These are phyloP conservation scores for Sebastes melanostomus DNA, from an alignment of 2,797 vertebrate genomes.

Conservation along the genomic window DNA sequence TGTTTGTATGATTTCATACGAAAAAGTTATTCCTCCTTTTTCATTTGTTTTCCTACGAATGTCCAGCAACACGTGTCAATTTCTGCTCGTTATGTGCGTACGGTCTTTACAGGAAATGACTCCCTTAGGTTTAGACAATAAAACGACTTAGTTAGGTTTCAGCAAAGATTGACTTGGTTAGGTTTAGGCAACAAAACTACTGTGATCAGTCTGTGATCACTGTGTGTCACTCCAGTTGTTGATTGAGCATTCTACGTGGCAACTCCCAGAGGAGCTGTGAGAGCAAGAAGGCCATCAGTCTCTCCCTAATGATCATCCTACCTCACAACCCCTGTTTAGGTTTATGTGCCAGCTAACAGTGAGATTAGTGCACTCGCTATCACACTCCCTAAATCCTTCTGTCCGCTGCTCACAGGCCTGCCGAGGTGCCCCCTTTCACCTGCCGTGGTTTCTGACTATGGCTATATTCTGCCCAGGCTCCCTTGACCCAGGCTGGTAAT, in stretches of 20 bases:
- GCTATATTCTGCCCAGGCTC: conserved; percentile 70
- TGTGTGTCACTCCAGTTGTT: conserved; percentile 55
- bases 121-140: too few species aligned
- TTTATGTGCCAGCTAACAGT: conserved; percentile 75
- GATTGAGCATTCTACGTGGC: conserved; percentile 63
- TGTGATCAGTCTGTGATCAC: conserved; percentile 27
- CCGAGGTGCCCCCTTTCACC: conserved; percentile 51
- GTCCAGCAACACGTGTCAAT: too few species aligned
- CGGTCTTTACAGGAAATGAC: too few species aligned
- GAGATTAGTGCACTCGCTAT: conserved; percentile 73
- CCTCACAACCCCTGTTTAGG: conserved; percentile 61
- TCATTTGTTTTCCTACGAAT: too few species aligned
- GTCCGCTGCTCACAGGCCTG: conserved; percentile 36
- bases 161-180: too few species aligned
- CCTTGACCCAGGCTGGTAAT: conserved; percentile 74
- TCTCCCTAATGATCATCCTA: conserved; percentile 70
- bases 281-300: conserved; percentile 72
- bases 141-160: too few species aligned
- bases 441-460: conserved; percentile 60
- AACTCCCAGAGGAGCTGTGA: conserved; percentile 56
- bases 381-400: conserved; percentile 78
- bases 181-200: too few species aligned
- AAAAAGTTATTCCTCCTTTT: too few species aligned
- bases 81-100: too few species aligned
- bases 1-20: too few species aligned